Percentiles rank a stretch among this genome's conserved stretches.
phyloP scores from a whole-genome alignment of 2,888 invertebrate species.

The Willowsia nigromaculata region DNA sequence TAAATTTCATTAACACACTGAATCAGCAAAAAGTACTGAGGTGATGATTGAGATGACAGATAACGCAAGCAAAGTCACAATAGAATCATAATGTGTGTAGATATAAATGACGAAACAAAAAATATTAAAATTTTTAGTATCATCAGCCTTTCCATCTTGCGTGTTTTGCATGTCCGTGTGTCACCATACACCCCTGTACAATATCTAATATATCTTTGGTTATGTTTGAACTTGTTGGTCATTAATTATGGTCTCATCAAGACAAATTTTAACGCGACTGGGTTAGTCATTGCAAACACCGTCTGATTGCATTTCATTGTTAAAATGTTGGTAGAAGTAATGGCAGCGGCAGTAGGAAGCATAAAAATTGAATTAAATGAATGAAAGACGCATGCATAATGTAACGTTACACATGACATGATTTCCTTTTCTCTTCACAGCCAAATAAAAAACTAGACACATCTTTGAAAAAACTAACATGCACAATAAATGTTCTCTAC shows the following conservation, averaged over 20 bases:
- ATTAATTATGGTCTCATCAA: conserved; percentile 13
- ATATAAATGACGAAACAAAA: background rate
- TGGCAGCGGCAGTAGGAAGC: background rate
- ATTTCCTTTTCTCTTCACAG: background rate
- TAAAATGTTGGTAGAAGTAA: background rate
- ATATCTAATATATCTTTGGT: background rate
- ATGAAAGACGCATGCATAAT: background rate
- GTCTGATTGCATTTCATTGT: background rate
- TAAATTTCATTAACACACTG: background rate
- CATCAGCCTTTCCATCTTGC: background rate
- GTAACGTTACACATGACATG: conserved; percentile 1
- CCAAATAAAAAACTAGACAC: background rate
- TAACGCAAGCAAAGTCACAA: background rate
- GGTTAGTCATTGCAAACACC: background rate
- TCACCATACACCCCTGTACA: no score
- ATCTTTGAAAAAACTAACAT: background rate
- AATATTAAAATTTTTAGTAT: background rate
- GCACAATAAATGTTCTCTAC: background rate
- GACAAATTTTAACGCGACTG: conserved; percentile 3
- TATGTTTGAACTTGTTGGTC: background rate
- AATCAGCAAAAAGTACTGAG: background rate
- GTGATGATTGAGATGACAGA: conserved; percentile 19
- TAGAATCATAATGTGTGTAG: no score
- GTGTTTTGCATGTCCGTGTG: background rate
- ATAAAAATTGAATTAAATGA: background rate